Percentiles rank a stretch among this genome's conserved stretches.
Evolutionary conservation across 1,140 invertebrate species (phyloP).

Genomic region (Halesus radiatus): DNA sequence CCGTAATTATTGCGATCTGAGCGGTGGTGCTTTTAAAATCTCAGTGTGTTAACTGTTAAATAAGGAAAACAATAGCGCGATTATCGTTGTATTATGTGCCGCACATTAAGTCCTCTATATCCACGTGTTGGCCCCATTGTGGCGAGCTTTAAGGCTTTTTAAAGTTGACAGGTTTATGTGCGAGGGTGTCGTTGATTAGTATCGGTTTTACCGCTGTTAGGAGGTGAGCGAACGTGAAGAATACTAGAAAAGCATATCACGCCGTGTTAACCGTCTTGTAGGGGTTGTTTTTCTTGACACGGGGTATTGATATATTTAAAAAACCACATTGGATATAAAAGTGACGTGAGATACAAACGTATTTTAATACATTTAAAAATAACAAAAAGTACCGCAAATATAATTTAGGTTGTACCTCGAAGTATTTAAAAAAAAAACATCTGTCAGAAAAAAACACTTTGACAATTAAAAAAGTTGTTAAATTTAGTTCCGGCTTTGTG

Average conservation of each 20-base stretch:
- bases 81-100: constrained; percentile 39
- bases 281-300: constrained; percentile 12
- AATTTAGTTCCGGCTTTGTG: background rate
- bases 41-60: constrained; percentile 26
- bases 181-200: constrained; percentile 23
- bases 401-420: too few species aligned
- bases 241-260: constrained; percentile 7
- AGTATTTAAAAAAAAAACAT: too few species aligned
- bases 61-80: constrained; percentile 36
- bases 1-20: constrained; percentile 13
- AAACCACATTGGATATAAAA: background rate
- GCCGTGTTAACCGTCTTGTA: constrained; percentile 17
- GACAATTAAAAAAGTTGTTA: too few species aligned
- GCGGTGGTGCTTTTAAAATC: constrained; percentile 38
- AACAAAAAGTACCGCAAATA: too few species aligned
- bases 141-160: constrained; percentile 25
- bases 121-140: constrained; percentile 35
- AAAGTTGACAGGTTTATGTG: constrained; percentile 36
- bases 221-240: constrained; percentile 17
- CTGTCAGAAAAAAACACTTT: too few species aligned
- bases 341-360: too few species aligned
- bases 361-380: too few species aligned
- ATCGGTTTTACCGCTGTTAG: constrained; percentile 2
- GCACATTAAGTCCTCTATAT: constrained; percentile 19
- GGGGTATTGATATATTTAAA: background rate